These are phyloP conservation scores for Bradypodion ventrale DNA, from an alignment of 2,797 vertebrate species.

Conservation along the genomic window DNA sequence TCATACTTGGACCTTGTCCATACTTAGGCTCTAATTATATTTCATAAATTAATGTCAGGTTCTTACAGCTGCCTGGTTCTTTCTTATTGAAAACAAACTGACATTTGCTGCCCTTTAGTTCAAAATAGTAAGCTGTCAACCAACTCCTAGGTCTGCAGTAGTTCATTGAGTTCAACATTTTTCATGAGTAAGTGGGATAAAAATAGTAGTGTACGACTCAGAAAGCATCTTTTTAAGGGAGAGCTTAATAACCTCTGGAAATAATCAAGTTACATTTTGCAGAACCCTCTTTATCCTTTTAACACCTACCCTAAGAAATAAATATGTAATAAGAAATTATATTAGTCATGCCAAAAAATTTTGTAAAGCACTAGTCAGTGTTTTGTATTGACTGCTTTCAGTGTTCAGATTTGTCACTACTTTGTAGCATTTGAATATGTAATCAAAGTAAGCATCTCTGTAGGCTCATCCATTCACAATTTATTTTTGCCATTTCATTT, in stretches of 20 bases:
- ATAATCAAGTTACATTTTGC: slow-evolving; percentile 5
- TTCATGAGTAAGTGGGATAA: background rate
- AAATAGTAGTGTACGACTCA: slow-evolving; percentile 11
- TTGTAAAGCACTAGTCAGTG: background rate
- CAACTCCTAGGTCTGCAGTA: slow-evolving; percentile 20
- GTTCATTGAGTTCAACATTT: slow-evolving; percentile 24
- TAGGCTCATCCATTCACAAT: background rate
- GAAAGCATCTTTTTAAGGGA: slow-evolving; percentile 1
- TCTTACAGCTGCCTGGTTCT: slow-evolving; percentile 18
- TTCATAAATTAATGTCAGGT: background rate
- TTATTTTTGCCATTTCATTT: background rate
- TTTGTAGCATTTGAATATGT: background rate
- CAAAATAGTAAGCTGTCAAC: background rate
- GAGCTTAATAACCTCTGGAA: slow-evolving; percentile 13
- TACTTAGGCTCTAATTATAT: background rate
- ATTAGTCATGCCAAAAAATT: background rate
- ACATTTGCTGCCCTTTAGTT: slow-evolving; percentile 15
- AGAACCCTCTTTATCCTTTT: background rate
- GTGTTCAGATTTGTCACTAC: background rate
- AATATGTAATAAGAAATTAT: background rate
- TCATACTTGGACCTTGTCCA: background rate
- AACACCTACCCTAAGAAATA: slow-evolving; percentile 16
- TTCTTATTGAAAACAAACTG: slow-evolving; percentile 11
- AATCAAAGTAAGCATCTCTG: background rate
- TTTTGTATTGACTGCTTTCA: background rate